Percentiles rank a stretch among this genome's conserved stretches.
phyloP scores from a whole-genome alignment of 2,113 vertebrate species.

The Polyodon spathula region DNA sequence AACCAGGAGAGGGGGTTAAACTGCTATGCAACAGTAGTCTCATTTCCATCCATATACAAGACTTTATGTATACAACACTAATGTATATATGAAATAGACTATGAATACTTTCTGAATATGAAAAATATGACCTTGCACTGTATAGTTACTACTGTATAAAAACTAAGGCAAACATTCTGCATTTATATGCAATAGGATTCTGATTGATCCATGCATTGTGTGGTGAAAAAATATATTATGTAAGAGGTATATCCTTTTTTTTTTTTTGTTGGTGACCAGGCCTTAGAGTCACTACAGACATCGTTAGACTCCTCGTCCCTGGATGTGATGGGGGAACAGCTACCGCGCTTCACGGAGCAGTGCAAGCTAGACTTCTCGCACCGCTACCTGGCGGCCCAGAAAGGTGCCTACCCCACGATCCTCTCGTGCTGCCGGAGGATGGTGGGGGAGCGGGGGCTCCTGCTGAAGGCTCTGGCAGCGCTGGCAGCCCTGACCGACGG shows the following conservation, averaged over 20 bases:
- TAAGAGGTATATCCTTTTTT: constrained; percentile 5
- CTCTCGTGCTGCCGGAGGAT: constrained; percentile 60
- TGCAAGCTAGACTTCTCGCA: constrained; percentile 65
- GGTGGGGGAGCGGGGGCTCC: constrained; percentile 22
- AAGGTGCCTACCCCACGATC: constrained; percentile 73
- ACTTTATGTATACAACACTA: no score
- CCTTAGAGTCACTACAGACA: constrained; percentile 57
- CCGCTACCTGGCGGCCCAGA: constrained; percentile 74
- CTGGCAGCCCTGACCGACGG: constrained; percentile 67
- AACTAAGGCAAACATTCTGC: no score
- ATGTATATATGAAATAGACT: no score
- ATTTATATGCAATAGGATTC: no score
- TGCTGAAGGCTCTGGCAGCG: constrained; percentile 49
- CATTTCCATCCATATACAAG: no score
- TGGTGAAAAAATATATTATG: no score
- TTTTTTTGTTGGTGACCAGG: constrained; percentile 40
- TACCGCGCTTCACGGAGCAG: constrained; percentile 59
- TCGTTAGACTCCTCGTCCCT: constrained; percentile 26
- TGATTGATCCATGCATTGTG: no score
- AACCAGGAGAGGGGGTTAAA: no score
- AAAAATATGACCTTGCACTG: no score
- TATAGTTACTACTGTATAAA: no score
- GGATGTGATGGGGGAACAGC: constrained; percentile 22
- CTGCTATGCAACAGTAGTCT: no score
- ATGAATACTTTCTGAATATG: no score